phyloP scores from a whole-genome alignment of 2,888 invertebrate genomes.

The Drosophila lacicola region DNA sequence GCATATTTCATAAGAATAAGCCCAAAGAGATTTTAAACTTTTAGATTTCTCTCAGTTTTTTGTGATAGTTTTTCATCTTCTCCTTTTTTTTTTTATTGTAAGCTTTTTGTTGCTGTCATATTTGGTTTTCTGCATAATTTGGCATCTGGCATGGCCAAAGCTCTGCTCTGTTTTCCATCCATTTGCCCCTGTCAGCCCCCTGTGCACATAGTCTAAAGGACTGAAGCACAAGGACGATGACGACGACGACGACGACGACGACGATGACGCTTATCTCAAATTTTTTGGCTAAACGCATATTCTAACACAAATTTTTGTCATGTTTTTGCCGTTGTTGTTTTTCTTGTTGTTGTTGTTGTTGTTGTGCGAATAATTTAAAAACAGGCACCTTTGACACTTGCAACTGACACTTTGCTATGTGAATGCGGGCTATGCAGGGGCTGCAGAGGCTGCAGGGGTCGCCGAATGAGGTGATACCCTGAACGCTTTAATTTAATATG shows the following conservation, averaged over 20 bases:
- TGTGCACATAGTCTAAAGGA: slow-evolving; percentile 2
- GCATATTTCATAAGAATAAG: slow-evolving; percentile 40
- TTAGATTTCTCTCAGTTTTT: slow-evolving; percentile 40
- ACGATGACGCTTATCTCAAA: slow-evolving; percentile 58
- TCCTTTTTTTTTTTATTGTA: slow-evolving; percentile 16
- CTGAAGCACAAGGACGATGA: slow-evolving; percentile 30
- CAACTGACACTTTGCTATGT: slow-evolving; percentile 70
- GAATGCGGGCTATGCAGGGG: background rate
- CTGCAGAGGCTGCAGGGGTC: background rate
- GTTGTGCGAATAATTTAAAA: slow-evolving; percentile 72
- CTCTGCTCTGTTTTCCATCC: slow-evolving; percentile 12
- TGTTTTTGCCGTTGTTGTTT: slow-evolving; percentile 42
- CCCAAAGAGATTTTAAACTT: slow-evolving; percentile 29
- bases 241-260: slow-evolving; percentile 33
- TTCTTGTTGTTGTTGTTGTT: slow-evolving; percentile 6
- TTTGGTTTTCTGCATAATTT: slow-evolving; percentile 74
- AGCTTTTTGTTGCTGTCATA: slow-evolving; percentile 47
- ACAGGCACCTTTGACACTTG: slow-evolving; percentile 81
- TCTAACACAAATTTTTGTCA: slow-evolving; percentile 71
- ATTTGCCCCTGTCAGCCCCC: slow-evolving; percentile 18
- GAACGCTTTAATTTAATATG: slow-evolving; percentile 79
- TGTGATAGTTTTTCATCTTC: slow-evolving; percentile 11
- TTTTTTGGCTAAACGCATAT: slow-evolving; percentile 74
- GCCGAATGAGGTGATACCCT: slow-evolving; percentile 56
- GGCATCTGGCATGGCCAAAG: slow-evolving; percentile 45